Conservation (phyloP, 2,888 invertebrate species). For the Furcula furcula region DNA sequence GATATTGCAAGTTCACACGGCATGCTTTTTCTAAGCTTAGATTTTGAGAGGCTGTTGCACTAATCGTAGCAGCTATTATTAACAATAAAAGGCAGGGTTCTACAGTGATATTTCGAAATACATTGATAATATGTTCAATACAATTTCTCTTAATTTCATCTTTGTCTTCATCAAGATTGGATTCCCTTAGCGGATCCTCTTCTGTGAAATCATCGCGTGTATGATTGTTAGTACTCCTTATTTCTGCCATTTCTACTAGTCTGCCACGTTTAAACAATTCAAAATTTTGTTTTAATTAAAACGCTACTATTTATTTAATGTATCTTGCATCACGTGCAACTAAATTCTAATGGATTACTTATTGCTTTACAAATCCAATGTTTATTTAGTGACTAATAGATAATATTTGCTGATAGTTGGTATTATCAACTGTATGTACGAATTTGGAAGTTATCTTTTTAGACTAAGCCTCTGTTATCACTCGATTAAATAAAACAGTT, state of each 20-base stretch:
- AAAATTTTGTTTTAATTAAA: too few species aligned
- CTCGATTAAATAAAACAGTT: too few species aligned
- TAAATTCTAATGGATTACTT: too few species aligned
- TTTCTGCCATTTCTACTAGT: slow-evolving; percentile 15
- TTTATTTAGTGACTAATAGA: too few species aligned
- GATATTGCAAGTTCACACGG: slow-evolving; percentile 88
- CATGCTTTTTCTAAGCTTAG: slow-evolving; percentile 92
- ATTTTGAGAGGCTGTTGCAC: slow-evolving; percentile 88
- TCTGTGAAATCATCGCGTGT: slow-evolving; percentile 19
- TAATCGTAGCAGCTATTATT: slow-evolving; percentile 57
- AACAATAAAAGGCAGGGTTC: slow-evolving; percentile 59
- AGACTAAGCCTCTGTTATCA: too few species aligned
- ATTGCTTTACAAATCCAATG: too few species aligned
- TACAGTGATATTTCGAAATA: slow-evolving; percentile 49
- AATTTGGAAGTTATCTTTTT: too few species aligned
- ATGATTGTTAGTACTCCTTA: slow-evolving; percentile 2
- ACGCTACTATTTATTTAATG: too few species aligned
- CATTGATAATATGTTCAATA: slow-evolving; percentile 29
- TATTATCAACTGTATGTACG: too few species aligned
- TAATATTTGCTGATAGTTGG: too few species aligned
- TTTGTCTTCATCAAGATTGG: slow-evolving; percentile 6
- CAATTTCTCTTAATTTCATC: slow-evolving; percentile 28
- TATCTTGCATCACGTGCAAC: too few species aligned
- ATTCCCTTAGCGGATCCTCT: slow-evolving; percentile 19
- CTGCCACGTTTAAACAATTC: slow-evolving; percentile 6